Evolutionary conservation across 1,140 invertebrate species (phyloP).

Genomic region (Temnothorax curvispinosus): DNA sequence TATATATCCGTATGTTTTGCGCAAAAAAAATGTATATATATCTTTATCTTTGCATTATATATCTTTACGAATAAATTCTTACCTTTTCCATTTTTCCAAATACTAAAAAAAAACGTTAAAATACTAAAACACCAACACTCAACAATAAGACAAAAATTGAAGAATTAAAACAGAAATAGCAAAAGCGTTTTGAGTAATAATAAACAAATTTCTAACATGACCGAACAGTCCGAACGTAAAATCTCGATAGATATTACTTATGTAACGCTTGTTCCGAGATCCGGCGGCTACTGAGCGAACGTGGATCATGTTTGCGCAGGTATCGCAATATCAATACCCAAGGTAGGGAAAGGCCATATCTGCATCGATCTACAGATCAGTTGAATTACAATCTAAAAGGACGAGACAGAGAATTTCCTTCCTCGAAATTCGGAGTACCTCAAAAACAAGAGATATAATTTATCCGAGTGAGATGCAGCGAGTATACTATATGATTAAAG

Average conservation of each 20-base stretch:
- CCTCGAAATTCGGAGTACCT: too few relatives aligned
- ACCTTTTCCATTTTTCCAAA: constrained; percentile 2
- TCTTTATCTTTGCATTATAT: too few relatives aligned
- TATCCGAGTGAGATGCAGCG: too few relatives aligned
- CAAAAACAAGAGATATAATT: too few relatives aligned
- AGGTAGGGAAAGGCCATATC: constrained; percentile 14
- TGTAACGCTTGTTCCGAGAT: neutral
- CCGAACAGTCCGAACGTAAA: neutral
- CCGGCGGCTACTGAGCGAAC: neutral
- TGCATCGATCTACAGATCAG: neutral
- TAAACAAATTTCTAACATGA: neutral
- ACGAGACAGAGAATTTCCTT: too few relatives aligned
- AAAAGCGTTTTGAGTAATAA: neutral
- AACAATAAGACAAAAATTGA: neutral
- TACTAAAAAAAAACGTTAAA: neutral
- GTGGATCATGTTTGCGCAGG: neutral
- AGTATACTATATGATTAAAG: too few relatives aligned
- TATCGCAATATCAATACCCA: neutral
- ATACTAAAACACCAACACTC: neutral
- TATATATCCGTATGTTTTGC: too few relatives aligned
- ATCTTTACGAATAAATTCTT: neutral
- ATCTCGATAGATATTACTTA: too few relatives aligned
- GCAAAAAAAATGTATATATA: too few relatives aligned
- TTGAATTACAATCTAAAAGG: too few relatives aligned
- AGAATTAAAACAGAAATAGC: neutral